A percentile compares a stretch with the other conserved stretches of the same genome.
These are phyloP conservation scores for Staurois parvus DNA, from an alignment of 2,797 vertebrate species.

Conservation along the genomic window DNA sequence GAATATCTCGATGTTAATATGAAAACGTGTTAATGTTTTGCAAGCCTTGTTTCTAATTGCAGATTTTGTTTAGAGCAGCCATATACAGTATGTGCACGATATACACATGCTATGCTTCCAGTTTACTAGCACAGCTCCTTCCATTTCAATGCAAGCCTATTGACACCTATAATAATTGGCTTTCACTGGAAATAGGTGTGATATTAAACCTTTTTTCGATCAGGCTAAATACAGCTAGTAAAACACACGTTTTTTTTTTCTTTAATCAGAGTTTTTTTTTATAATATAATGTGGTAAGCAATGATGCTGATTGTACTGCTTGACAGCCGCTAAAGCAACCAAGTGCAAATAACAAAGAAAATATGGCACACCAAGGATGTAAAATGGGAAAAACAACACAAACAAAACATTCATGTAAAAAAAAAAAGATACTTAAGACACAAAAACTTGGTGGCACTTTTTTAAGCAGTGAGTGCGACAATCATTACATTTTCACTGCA, in stretches of 20 bases:
- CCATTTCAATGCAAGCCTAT: neutral
- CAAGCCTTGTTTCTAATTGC: neutral
- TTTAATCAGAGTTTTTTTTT: neutral
- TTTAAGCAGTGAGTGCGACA: no score
- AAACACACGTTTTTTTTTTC: neutral
- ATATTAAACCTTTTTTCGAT: neutral
- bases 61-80: neutral
- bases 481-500: no score
- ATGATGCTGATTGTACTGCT: neutral
- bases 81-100: neutral
- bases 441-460: no score
- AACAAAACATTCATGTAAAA: no score
- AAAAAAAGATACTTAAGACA: no score
- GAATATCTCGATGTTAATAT: neutral
- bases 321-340: neutral
- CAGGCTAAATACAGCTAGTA: neutral
- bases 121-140: neutral
- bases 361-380: neutral
- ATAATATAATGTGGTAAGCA: neutral
- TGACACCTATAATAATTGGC: neutral
- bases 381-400: no score
- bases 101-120: neutral
- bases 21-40: neutral
- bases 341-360: no score
- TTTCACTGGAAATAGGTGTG: neutral